Base-by-base conservation (phyloP, 2,888 invertebrate species). In the Zonitis immaculata region DNA sequence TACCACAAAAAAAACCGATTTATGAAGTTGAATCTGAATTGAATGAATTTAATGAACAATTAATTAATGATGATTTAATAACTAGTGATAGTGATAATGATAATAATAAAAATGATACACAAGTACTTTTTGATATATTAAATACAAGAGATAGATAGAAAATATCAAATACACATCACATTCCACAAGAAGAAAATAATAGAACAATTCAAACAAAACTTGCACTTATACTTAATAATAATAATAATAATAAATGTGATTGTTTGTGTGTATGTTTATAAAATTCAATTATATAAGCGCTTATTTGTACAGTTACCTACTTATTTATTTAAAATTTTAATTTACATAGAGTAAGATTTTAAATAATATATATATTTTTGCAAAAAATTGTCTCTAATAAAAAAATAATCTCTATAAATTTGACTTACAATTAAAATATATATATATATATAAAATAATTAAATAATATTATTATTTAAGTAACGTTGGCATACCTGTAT, bases 91-190 rank as follows among this genome's bases (percentile, higher is more conserved):
- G 68, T 47, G 69, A 69, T 47, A 62, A 66, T 47, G 76, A 74
- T 39, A 74, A 69, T 59, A 56, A 27, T 44, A 76, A 76, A 57
- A 78, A 74, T 65, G 78, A 79, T 56, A 75, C 76, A 42, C 76
- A 80, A 68, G 73, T 79, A 58, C 65, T 81, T 35, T 78, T 80
- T 50, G 76, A 79, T 61, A 78, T 81, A 64, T 68, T 80, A 51
- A 73, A 72, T 51, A 67, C 72, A 42, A 72, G 71, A 30, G 76
- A 75, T 50, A 71, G 75, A 60, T 76, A 71, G 60, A 35, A 35
- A 8, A n/a, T 28, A n/a, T 6, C 1, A 18, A 39, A 9, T 9
- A 18, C 5, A 18, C n/a, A 11, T 18, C 18, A 18, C 39, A 39
- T 39, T 39, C 39, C 39, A 35, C 16, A 16, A 16, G 39, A n/a